Conservation (phyloP, 2,797 vertebrate species). For the Astyanax mexicanus region DNA sequence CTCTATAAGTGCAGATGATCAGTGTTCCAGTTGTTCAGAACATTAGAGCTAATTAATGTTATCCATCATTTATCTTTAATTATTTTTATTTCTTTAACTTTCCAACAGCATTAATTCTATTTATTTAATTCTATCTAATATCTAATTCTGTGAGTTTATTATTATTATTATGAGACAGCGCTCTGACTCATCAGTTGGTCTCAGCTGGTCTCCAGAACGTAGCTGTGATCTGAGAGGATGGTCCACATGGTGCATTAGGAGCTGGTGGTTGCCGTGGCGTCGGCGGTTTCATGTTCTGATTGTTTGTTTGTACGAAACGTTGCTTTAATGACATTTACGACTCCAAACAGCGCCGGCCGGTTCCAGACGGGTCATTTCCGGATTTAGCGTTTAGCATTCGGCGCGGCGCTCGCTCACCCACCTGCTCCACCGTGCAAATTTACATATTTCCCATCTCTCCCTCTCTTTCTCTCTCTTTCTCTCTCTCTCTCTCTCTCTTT, state of each 20-base stretch:
- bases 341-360: background rate
- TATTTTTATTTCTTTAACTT: background rate
- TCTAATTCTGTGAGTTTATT: no score
- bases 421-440: conserved; percentile 26
- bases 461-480: no score
- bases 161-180: no score
- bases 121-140: no score
- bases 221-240: background rate
- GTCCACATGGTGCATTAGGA: background rate
- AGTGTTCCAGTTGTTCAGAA: no score
- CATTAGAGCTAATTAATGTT: no score
- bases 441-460: conserved; percentile 28
- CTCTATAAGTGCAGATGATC: no score
- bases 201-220: background rate
- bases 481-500: conserved; percentile 30
- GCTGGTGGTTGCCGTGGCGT: conserved; percentile 33
- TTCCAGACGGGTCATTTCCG: conserved; percentile 44
- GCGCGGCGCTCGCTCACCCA: background rate
- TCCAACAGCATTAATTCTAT: no score
- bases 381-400: conserved; percentile 22
- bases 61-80: no score
- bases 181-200: background rate
- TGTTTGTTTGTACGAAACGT: conserved; percentile 26
- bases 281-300: conserved; percentile 13
- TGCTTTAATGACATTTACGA: conserved; percentile 43